Evolutionary conservation across 1,140 invertebrate genomes (phyloP), one percentile per base, ranked within the genome.

Genomic region (Sweltsa coloradensis): DNA sequence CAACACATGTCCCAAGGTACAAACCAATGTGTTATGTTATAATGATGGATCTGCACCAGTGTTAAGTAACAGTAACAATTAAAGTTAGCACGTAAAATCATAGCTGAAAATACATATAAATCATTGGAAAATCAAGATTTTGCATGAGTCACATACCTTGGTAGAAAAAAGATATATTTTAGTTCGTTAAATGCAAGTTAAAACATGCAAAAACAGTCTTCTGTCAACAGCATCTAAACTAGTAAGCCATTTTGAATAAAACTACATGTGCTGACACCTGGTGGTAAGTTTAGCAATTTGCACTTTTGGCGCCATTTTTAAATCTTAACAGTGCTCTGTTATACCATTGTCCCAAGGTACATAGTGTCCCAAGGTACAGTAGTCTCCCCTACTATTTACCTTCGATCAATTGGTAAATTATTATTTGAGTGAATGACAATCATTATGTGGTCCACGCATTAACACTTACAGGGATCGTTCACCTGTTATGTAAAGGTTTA

Each of bases 1-100:
- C n/a, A n/a, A n/a, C n/a, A 37, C 36, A 37, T 37, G 36, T 37
- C 36, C 36, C 36, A 37, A 37, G 36, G 36, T 37, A 37, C 36
- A 37, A 37, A 19, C 5, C 23, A 37, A 5, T 5, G 36, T 9
- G 23, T 37, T n/a, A n/a, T n/a, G n/a, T n/a, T n/a, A n/a, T n/a
- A n/a, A n/a, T n/a, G n/a, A n/a, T n/a, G n/a, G n/a, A n/a, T n/a
- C n/a, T n/a, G n/a, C n/a, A n/a, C n/a, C n/a, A n/a, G 36, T 37
- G 16, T 22, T 22, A 37, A 37, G 36, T 16, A 19, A 37, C 36
- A 11, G 23, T 16, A 37, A 37, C 5, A 19, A 37, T 22, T 19
- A 5, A 37, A 3, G 5, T 5, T 37, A 4, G 5, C n/a, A 5
- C 3, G 23, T 19, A 37, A n/a, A 7, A 19, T n/a, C 18, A 37